Percentiles rank a stretch among this genome's conserved stretches.
phyloP scores from a whole-genome alignment of 2,113 vertebrate species.

The Cettia cetti region DNA sequence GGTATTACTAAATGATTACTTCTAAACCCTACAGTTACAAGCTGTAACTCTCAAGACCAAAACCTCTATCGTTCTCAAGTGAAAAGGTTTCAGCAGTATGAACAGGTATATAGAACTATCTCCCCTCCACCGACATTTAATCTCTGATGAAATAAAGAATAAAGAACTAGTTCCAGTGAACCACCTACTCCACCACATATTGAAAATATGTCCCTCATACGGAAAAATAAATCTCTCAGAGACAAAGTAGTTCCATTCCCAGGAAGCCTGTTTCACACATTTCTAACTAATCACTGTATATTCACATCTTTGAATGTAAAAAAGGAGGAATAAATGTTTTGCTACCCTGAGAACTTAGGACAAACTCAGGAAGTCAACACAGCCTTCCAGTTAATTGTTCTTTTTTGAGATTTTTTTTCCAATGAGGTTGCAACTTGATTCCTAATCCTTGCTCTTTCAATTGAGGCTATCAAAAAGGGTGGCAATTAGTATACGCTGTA shows the following conservation, averaged over 20 bases:
- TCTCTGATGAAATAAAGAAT: neutral
- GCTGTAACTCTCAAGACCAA: neutral
- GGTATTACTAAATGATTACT: neutral
- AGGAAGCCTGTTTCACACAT: neutral
- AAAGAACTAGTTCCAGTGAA: neutral
- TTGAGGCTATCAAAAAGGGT: slow-evolving; percentile 12
- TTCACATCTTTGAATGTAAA: neutral
- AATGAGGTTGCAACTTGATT: slow-evolving; percentile 3
- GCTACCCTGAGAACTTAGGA: neutral
- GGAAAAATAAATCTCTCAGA: neutral
- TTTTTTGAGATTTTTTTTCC: neutral
- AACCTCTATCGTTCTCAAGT: neutral
- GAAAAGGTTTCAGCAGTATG: neutral
- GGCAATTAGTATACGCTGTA: neutral
- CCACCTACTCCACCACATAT: neutral
- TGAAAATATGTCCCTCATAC: neutral
- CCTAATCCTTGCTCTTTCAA: neutral
- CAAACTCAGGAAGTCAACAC: neutral
- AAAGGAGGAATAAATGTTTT: neutral
- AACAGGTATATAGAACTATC: neutral
- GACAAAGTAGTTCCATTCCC: neutral
- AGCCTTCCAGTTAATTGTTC: neutral
- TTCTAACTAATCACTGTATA: neutral
- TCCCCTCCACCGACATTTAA: neutral
- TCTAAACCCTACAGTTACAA: neutral